phyloP scores from a whole-genome alignment of 1,140 invertebrate genomes.

The Atta cephalotes region DNA sequence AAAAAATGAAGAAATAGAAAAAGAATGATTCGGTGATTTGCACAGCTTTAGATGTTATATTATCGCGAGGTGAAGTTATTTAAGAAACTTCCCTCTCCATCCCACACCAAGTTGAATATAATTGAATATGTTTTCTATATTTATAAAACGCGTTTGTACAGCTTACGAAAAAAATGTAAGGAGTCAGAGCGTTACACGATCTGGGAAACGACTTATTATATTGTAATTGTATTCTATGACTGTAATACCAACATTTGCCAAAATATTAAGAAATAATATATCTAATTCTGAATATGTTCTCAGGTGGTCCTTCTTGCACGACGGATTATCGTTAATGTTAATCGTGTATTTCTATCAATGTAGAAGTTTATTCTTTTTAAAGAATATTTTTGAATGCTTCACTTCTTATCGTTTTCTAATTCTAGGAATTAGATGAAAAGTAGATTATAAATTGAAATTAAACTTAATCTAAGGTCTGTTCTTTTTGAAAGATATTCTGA shows the following conservation, averaged over 20 bases:
- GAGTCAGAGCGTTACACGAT: not conserved
- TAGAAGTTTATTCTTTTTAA: no score
- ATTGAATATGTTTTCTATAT: constrained; percentile 60
- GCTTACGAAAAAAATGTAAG: constrained; percentile 37
- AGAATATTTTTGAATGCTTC: no score
- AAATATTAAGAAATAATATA: constrained; percentile 53
- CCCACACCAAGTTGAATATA: not conserved
- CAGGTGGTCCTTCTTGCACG: not conserved
- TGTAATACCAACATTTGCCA: constrained; percentile 8
- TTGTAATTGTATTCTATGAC: constrained; percentile 28
- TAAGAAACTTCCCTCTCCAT: not conserved
- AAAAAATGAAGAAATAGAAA: not conserved
- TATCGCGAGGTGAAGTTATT: constrained; percentile 29
- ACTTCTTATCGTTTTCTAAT: no score
- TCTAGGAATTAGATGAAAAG: no score
- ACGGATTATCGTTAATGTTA: not conserved
- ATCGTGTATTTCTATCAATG: not conserved
- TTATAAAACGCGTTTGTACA: constrained; percentile 62
- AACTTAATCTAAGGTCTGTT: no score
- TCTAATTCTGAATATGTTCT: constrained; percentile 19
- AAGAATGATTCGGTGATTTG: constrained; percentile 4
- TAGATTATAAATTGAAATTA: no score
- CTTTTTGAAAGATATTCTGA: no score
- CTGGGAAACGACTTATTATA: constrained; percentile 19
- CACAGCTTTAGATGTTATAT: constrained; percentile 32